phyloP scores from a whole-genome alignment of 1,140 invertebrate species.

The Plutomurus gul region DNA sequence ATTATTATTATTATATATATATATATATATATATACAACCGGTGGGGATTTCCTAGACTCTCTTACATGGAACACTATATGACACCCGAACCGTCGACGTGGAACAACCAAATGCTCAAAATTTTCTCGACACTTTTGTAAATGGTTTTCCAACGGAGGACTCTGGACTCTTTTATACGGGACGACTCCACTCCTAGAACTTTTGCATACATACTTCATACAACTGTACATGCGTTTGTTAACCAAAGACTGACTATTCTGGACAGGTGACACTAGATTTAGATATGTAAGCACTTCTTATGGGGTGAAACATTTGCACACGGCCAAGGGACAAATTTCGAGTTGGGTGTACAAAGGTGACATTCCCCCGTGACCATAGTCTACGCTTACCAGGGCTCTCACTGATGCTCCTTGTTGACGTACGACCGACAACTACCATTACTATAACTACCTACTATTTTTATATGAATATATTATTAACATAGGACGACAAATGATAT shows the following conservation, averaged over 20 bases:
- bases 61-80: slow-evolving; percentile 28
- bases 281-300: slow-evolving; percentile 29
- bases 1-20: no score
- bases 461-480: slow-evolving; percentile 16
- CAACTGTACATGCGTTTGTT: slow-evolving; percentile 51
- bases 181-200: slow-evolving; percentile 38
- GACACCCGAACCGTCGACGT: slow-evolving; percentile 40
- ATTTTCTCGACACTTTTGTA: slow-evolving; percentile 46
- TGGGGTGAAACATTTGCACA: slow-evolving; percentile 25
- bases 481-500: slow-evolving; percentile 24
- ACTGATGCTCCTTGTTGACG: background rate
- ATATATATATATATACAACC: background rate
- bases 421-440: slow-evolving; percentile 19
- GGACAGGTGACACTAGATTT: slow-evolving; percentile 47
- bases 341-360: slow-evolving; percentile 37
- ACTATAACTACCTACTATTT: slow-evolving; percentile 21
- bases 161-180: slow-evolving; percentile 42
- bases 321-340: slow-evolving; percentile 33
- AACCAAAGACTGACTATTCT: slow-evolving; percentile 54
- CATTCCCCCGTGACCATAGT: slow-evolving; percentile 33
- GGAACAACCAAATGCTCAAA: slow-evolving; percentile 50
- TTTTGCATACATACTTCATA: slow-evolving; percentile 49
- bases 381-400: slow-evolving; percentile 37
- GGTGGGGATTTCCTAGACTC: slow-evolving; percentile 39
- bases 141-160: slow-evolving; percentile 39